Evolutionary conservation across 2,113 vertebrate species (phyloP).

Genomic region (Callocephalon fimbriatum): DNA sequence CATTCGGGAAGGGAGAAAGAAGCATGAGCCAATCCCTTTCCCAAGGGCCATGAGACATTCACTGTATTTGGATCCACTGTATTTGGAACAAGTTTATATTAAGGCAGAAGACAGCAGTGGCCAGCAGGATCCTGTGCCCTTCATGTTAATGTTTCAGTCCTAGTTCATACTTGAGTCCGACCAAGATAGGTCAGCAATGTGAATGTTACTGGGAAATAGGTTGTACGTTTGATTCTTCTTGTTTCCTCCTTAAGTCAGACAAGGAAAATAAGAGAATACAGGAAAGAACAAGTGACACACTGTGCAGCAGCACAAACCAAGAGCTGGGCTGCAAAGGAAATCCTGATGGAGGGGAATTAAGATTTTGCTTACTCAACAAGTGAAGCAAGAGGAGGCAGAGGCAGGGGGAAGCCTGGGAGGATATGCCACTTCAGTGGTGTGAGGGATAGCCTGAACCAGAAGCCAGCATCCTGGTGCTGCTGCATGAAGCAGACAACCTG

Average conservation of each 20-base stretch:
- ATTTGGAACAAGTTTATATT: not conserved
- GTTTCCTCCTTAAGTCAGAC: not conserved
- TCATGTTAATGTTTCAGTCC: not conserved
- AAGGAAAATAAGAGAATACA: not conserved
- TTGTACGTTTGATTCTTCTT: not conserved
- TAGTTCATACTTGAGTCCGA: not conserved
- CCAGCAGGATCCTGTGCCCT: not conserved
- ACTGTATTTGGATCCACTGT: not conserved
- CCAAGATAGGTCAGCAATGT: not conserved
- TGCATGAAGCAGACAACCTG: not conserved
- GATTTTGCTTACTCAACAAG: not conserved
- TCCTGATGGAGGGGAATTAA: not conserved
- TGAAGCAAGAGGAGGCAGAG: not conserved
- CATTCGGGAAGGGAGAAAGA: not conserved
- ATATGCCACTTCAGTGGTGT: not conserved
- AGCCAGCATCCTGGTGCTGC: not conserved
- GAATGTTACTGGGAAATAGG: not conserved
- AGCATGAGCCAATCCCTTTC: not conserved
- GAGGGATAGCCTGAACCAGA: not conserved
- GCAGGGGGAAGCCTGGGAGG: not conserved
- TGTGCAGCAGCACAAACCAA: not conserved
- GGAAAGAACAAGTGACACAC: not conserved
- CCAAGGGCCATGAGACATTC: not conserved
- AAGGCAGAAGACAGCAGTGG: not conserved
- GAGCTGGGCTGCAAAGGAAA: not conserved